Conservation (phyloP, 2,888 invertebrate species). For the Drosophila paramelanica region DNA sequence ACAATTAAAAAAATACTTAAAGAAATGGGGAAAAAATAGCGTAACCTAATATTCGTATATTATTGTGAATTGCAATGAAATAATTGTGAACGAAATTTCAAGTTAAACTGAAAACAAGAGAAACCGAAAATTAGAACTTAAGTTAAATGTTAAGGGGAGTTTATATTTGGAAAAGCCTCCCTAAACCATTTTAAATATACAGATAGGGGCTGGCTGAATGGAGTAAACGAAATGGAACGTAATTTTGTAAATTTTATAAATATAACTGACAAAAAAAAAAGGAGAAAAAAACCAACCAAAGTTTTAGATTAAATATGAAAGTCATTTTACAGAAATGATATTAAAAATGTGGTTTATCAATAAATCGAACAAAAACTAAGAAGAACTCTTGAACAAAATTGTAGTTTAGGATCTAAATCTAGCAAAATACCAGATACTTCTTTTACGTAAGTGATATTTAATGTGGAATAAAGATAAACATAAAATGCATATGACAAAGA, state of each 20-base stretch:
- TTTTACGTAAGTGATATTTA: constrained; percentile 79
- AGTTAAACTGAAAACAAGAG: constrained; percentile 49
- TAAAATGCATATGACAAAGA: constrained; percentile 37
- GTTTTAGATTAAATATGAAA: constrained; percentile 55
- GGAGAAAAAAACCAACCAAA: constrained; percentile 40
- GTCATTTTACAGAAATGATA: constrained; percentile 29
- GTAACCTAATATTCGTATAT: constrained; percentile 62
- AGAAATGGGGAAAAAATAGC: constrained; percentile 32
- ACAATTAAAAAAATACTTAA: not conserved
- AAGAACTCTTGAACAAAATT: constrained; percentile 64
- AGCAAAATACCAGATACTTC: constrained; percentile 67
- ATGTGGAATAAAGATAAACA: constrained; percentile 59
- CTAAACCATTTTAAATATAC: constrained; percentile 32
- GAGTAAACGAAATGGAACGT: constrained; percentile 62
- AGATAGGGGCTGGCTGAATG: constrained; percentile 19
- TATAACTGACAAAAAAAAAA: constrained; percentile 61
- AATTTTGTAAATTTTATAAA: constrained; percentile 84
- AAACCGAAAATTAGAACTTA: constrained; percentile 47
- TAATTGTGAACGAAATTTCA: constrained; percentile 54
- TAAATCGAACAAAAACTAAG: constrained; percentile 54
- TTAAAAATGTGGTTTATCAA: constrained; percentile 53
- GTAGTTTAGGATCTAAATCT: constrained; percentile 68
- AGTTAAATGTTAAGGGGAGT: constrained; percentile 64
- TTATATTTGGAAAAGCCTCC: constrained; percentile 46
- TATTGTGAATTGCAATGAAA: constrained; percentile 44